phyloP scores from a whole-genome alignment of 1,140 invertebrate species.

The Drosophila arawakana region DNA sequence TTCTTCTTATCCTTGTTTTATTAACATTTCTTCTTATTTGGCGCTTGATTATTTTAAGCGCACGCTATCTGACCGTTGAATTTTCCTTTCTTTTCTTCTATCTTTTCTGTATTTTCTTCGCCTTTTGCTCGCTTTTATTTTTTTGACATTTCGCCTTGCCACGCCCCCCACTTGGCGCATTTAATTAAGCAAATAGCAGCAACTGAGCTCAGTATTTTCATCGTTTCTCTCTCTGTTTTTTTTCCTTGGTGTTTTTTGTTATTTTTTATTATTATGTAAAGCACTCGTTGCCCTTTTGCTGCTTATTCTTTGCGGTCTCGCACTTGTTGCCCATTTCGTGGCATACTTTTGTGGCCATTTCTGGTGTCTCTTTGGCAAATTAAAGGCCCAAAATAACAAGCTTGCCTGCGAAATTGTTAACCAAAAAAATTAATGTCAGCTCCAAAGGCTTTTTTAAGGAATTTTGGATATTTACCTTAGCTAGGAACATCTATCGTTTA shows the following conservation, averaged over 20 bases:
- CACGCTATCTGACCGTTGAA: constrained; percentile 41
- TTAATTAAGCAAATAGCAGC: constrained; percentile 79
- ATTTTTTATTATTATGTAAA: constrained; percentile 32
- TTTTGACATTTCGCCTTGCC: constrained; percentile 25
- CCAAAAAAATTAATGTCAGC: not conserved
- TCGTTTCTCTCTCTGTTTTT: constrained; percentile 16
- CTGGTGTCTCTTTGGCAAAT: constrained; percentile 11
- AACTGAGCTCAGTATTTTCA: constrained; percentile 45
- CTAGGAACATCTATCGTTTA: not conserved
- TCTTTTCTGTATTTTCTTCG: constrained; percentile 26
- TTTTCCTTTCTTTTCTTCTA: constrained; percentile 31
- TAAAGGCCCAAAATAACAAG: not conserved
- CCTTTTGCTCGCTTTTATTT: constrained; percentile 25
- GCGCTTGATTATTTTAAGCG: constrained; percentile 64
- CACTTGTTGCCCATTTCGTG: constrained; percentile 72
- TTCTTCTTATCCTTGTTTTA: constrained; percentile 14
- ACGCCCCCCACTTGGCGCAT: constrained; percentile 55
- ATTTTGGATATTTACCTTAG: not conserved
- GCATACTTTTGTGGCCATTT: constrained; percentile 40
- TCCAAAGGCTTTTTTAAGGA: not conserved
- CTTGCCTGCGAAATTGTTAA: not conserved
- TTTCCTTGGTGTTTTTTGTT: constrained; percentile 20
- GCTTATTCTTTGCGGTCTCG: constrained; percentile 37
- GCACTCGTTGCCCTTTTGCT: constrained; percentile 27
- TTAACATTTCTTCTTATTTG: constrained; percentile 23